Conservation (phyloP, 1,140 invertebrate species). For the Brachionus rotundiformis region DNA sequence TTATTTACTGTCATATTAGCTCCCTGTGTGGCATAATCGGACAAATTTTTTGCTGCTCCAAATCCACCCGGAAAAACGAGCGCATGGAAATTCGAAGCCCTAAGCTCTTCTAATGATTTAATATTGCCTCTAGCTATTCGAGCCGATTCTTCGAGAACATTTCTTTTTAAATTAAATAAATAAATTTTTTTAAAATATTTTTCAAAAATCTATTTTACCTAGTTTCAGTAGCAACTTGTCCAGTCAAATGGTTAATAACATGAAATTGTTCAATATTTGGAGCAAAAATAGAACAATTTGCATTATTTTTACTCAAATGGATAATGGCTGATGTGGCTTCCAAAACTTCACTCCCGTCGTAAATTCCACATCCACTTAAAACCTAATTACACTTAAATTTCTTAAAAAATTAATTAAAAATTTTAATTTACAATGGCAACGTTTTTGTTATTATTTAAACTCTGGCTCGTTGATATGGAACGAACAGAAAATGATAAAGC, state of each 20-base stretch:
- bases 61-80: constrained; percentile 71
- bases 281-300: constrained; percentile 68
- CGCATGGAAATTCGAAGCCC: constrained; percentile 63
- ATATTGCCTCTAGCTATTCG: constrained; percentile 68
- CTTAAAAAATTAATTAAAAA: neutral
- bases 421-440: neutral
- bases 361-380: constrained; percentile 69
- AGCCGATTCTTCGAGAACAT: constrained; percentile 69
- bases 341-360: constrained; percentile 70
- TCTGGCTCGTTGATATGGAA: neutral
- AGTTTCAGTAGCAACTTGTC: constrained; percentile 55
- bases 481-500: neutral
- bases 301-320: constrained; percentile 66
- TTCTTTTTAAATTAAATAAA: constrained; percentile 60
- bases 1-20: constrained; percentile 65
- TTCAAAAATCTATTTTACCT: constrained; percentile 24
- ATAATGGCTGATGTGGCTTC: constrained; percentile 68
- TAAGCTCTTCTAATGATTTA: constrained; percentile 65
- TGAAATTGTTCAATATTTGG: constrained; percentile 67
- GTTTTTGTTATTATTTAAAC: neutral
- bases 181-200: neutral
- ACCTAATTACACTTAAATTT: constrained; percentile 58
- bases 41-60: constrained; percentile 71
- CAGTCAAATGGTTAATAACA: constrained; percentile 68
- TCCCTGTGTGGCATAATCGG: constrained; percentile 68